phyloP scores from a whole-genome alignment of 1,140 invertebrate species.

The Euwallacea fornicatus region DNA sequence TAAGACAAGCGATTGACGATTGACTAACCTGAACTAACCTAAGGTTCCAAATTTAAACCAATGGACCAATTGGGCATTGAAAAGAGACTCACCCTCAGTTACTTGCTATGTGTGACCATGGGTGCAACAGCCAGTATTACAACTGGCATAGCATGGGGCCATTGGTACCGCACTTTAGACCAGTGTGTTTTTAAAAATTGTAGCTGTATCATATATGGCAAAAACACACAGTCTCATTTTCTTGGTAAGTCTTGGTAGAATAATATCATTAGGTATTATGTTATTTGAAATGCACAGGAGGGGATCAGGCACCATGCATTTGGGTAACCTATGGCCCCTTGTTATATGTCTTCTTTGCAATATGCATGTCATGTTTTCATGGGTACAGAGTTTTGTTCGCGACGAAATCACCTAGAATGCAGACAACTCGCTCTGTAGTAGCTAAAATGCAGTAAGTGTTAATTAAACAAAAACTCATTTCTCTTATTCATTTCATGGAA shows the following conservation, averaged over 20 bases:
- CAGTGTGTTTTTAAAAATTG: conserved; percentile 57
- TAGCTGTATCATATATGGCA: conserved; percentile 61
- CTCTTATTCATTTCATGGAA: no score
- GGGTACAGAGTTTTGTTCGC: conserved; percentile 57
- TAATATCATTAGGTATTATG: conserved; percentile 12
- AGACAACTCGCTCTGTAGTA: conserved; percentile 47
- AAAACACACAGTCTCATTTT: conserved; percentile 55
- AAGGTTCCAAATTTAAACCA: not conserved
- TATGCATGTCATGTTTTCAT: conserved; percentile 57
- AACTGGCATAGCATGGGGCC: conserved; percentile 56
- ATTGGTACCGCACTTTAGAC: conserved; percentile 60
- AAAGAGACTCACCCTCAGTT: conserved; percentile 51
- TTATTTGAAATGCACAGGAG: conserved; percentile 47
- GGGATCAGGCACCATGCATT: conserved; percentile 56
- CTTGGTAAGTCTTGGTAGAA: conserved; percentile 47
- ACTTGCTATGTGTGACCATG: conserved; percentile 49
- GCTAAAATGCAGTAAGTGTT: conserved; percentile 49
- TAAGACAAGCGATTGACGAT: no score
- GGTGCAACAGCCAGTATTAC: conserved; percentile 54
- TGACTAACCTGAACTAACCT: no score
- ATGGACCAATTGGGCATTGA: conserved; percentile 50
- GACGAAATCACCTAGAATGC: conserved; percentile 49
- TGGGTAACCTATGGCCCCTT: conserved; percentile 57
- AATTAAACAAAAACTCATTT: no score
- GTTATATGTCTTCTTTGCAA: conserved; percentile 53